Evolutionary conservation across 1,140 invertebrate species (phyloP), one percentile per base, ranked within the genome.

Genomic region (Rhagoletis zephyria): DNA sequence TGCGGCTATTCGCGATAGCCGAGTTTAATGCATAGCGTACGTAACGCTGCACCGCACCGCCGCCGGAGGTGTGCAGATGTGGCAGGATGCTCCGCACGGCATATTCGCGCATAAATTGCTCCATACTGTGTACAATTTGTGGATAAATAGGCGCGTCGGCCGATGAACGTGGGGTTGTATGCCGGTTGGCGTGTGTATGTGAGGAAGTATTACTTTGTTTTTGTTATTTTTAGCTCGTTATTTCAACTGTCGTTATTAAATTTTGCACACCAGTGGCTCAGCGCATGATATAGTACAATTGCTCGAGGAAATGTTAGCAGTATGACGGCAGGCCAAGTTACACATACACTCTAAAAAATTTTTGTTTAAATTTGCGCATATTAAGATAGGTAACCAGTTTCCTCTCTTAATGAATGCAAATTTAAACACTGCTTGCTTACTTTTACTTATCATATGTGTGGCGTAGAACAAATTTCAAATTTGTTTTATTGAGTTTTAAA

Each of bases 21-120:
- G 30, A 19, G 9, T 74, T 45, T 9, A 81, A 10, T 1, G 10
- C 48, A 56, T 87, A 64, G 42, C 42, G 85, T n/a, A 63, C 42
- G 14, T 16, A 77, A 19, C 30, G 14, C n/a, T 86, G 12, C 16
- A 81, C 0, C 30, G 64, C 12, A 14, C 56, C 59, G 67, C 30
- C 30, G 1, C 87, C 40, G 42, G 81, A 45, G 45, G 42, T 77
- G 85, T 87, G 86, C 61, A 88, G 70, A 61, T 89, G 87, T 87
- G 88, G 88, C 42, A 87, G 86, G 67, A 90, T 85, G 74, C 88
- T 89, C 14, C 89, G 65, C 89, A 88, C 81, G 88, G 89, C 90
- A 91, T 92, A 91, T 67, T 88, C 88, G 86, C 85, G 87, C n/a
- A 86, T 61, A 86, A 89, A 88, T 14, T 87, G 61, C 51, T 89